Evolutionary conservation across 2,888 invertebrate species (phyloP).

Genomic region (Synergus gifuensis): DNA sequence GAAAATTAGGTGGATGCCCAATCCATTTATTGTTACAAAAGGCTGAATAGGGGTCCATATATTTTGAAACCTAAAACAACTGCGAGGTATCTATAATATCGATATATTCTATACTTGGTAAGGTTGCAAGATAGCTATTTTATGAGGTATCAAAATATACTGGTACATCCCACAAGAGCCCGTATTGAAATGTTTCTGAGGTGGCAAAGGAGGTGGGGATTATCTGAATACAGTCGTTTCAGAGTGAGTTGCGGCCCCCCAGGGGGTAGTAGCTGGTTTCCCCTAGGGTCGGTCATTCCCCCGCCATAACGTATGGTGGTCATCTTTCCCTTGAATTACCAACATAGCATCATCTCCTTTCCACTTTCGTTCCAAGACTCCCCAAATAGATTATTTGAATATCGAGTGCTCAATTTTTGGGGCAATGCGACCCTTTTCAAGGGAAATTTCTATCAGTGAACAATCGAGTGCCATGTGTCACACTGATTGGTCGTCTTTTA

Average conservation of each 20-base stretch:
- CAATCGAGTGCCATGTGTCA: slow-evolving; percentile 53
- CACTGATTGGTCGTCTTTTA: slow-evolving; percentile 58
- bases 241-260: slow-evolving; percentile 74
- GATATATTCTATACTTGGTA: neutral
- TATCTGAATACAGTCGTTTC: slow-evolving; percentile 75
- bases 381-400: slow-evolving; percentile 72
- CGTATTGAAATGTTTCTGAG: slow-evolving; percentile 71
- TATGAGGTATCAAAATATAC: slow-evolving; percentile 36
- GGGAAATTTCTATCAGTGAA: slow-evolving; percentile 44
- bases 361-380: slow-evolving; percentile 46
- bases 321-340: slow-evolving; percentile 71
- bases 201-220: slow-evolving; percentile 67
- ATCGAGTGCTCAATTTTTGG: slow-evolving; percentile 56
- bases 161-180: slow-evolving; percentile 54
- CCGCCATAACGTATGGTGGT: slow-evolving; percentile 72
- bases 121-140: slow-evolving; percentile 25
- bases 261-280: slow-evolving; percentile 66
- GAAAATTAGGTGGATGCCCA: too few relatives aligned
- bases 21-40: neutral
- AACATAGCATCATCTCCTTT: slow-evolving; percentile 65
- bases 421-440: slow-evolving; percentile 48
- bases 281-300: slow-evolving; percentile 59
- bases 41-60: neutral
- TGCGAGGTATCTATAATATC: neutral
- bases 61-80: neutral